Base-by-base conservation (phyloP, 2,888 invertebrate genomes). In the Drosophila conformis region DNA sequence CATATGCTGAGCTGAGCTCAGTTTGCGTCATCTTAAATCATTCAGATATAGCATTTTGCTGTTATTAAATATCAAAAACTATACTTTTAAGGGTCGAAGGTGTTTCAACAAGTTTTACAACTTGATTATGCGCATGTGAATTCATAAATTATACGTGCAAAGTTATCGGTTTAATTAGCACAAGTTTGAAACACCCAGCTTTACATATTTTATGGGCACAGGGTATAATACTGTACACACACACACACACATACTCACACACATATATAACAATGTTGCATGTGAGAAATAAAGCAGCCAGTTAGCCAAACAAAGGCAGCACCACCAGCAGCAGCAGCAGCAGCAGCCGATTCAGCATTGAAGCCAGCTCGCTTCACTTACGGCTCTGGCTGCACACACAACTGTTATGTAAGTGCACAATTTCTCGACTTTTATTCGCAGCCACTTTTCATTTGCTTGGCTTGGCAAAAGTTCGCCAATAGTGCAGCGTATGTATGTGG, bases 391-490 rank as follows among this genome's bases (percentile, higher is more conserved):
- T 59, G 58, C 64, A 64, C 53, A 66, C 72, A 56, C 64, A 51
- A 64, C 36, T 46, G 76, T 78, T 78, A 78, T 78, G 76, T 78
- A 78, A 78, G 80, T 72, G 65, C 67, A 67, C 54, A 72, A 65
- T 80, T 78, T 78, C 64, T 78, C 63, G 62, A 53, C 52, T 49
- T 57, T 67, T 77, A 62, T 68, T 33, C 38, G 49, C 40, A 49
- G 15, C 31, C 59, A 49, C 36, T 38, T 58, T 69, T 57, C 42
- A 18, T 73, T 70, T 72, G 84, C 76, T 76, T 69, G 72, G 54
- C 67, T 76, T 81, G 72, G 78, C 81, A 76, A 86, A 79, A 75
- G 62, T 77, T 73, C 49, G 66, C 52, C 68, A 54, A 73, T 73
- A 64, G 57, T 61, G 60, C 46, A 51, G 21, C 48, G 25, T 31